Percentiles rank a stretch among this genome's conserved stretches.
Evolutionary conservation across 1,140 invertebrate genomes (phyloP).

Genomic region (Battus philenor): DNA sequence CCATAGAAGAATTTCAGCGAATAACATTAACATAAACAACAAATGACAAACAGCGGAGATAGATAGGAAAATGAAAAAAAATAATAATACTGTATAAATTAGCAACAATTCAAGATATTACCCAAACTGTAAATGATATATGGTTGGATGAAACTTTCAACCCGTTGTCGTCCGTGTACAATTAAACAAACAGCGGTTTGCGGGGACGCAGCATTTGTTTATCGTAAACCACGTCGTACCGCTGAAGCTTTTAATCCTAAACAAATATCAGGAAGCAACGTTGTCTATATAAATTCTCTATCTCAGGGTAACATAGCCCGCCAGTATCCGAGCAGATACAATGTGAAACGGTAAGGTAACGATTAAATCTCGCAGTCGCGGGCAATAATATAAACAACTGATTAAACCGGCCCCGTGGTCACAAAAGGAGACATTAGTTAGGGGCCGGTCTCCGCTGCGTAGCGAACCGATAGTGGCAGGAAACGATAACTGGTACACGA

Average conservation of each 20-base stretch:
- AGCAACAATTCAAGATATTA: too few relatives aligned
- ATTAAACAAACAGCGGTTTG: slow-evolving; percentile 63
- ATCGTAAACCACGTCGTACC: slow-evolving; percentile 54
- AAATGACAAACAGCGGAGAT: too few relatives aligned
- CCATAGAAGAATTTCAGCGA: too few relatives aligned
- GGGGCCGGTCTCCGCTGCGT: slow-evolving; percentile 39
- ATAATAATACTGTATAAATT: too few relatives aligned
- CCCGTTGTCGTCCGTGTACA: slow-evolving; percentile 57
- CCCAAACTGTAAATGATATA: too few relatives aligned
- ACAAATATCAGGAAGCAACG: slow-evolving; percentile 46
- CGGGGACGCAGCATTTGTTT: slow-evolving; percentile 53
- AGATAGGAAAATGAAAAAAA: too few relatives aligned
- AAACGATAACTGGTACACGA: slow-evolving; percentile 59
- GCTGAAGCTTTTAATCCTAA: slow-evolving; percentile 66
- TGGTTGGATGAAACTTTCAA: slow-evolving; percentile 21
- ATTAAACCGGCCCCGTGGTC: slow-evolving; percentile 55
- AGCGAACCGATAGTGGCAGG: slow-evolving; percentile 56
- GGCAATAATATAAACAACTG: slow-evolving; percentile 69
- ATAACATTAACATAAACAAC: too few relatives aligned
- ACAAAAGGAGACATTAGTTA: slow-evolving; percentile 71
- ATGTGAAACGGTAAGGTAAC: slow-evolving; percentile 60
- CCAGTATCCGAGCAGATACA: slow-evolving; percentile 41
- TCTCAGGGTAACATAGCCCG: slow-evolving; percentile 31
- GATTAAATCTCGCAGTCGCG: slow-evolving; percentile 58
- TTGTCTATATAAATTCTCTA: slow-evolving; percentile 49